phyloP scores from a whole-genome alignment of 1,140 invertebrate genomes.

The Polyergus mexicanus region DNA sequence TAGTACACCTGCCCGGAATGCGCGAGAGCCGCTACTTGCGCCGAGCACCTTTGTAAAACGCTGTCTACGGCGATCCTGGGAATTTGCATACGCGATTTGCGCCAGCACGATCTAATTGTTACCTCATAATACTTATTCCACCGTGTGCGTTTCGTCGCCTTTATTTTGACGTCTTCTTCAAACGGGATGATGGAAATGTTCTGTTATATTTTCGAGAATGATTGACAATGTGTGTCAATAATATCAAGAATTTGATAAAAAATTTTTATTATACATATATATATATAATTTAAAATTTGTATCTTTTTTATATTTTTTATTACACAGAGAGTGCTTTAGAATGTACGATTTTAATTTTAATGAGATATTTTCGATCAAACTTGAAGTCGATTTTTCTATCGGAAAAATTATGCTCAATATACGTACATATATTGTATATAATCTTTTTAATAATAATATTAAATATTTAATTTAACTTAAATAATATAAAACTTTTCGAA shows the following conservation, averaged over 20 bases:
- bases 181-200: neutral
- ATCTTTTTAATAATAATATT: neutral
- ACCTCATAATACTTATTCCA: constrained; percentile 74
- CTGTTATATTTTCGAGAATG: neutral
- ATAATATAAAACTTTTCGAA: neutral
- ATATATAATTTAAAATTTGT: no score
- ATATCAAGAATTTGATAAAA: neutral
- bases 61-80: constrained; percentile 72
- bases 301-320: neutral
- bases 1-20: constrained; percentile 77
- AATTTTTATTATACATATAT: no score
- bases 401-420: neutral
- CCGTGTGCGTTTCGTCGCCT: constrained; percentile 52
- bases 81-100: constrained; percentile 79
- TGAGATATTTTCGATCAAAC: neutral
- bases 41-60: constrained; percentile 68
- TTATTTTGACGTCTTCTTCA: constrained; percentile 75
- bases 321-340: neutral
- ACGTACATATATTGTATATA: neutral
- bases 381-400: neutral
- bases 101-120: constrained; percentile 79
- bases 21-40: constrained; percentile 59
- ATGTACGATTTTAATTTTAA: neutral
- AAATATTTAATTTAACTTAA: neutral
- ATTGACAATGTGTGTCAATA: neutral